A percentile compares a stretch with the other conserved stretches of the same genome.
These are phyloP conservation scores for Leptinotarsa haldemani DNA, from an alignment of 2,888 invertebrate species.

Conservation along the genomic window DNA sequence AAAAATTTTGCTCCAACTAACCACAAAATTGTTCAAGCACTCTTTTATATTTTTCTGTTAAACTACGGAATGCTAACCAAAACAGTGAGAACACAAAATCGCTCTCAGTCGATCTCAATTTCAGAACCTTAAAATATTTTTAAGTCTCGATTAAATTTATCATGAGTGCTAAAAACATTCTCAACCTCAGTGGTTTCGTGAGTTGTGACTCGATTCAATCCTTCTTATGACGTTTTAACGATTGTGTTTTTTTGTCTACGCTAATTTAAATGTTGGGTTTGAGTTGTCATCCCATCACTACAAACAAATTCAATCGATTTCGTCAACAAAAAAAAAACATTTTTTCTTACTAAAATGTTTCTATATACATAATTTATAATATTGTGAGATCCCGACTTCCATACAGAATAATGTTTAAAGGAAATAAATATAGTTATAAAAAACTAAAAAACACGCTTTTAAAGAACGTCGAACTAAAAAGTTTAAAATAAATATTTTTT, in stretches of 20 bases:
- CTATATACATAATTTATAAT: no score
- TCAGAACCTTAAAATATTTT: conserved; percentile 14
- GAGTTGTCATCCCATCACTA: not conserved
- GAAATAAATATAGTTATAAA: no score
- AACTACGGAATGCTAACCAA: not conserved
- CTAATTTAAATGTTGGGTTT: not conserved
- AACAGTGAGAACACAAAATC: not conserved
- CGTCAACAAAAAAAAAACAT: no score
- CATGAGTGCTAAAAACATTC: not conserved
- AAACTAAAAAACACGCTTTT: no score
- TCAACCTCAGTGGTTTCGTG: conserved; percentile 11
- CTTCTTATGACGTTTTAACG: not conserved
- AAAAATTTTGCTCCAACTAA: no score
- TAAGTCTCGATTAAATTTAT: not conserved
- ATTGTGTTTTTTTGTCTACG: not conserved
- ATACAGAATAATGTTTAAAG: no score
- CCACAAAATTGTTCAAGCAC: no score
- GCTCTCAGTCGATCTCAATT: not conserved
- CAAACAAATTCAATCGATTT: not conserved
- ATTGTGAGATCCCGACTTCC: no score
- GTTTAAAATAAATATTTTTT: no score
- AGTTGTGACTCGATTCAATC: no score
- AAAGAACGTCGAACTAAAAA: no score
- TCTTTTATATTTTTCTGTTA: not conserved
- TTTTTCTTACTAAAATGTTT: no score